Conservation (phyloP, 2,797 vertebrate species). For the Odontamblyopus rebecca region DNA sequence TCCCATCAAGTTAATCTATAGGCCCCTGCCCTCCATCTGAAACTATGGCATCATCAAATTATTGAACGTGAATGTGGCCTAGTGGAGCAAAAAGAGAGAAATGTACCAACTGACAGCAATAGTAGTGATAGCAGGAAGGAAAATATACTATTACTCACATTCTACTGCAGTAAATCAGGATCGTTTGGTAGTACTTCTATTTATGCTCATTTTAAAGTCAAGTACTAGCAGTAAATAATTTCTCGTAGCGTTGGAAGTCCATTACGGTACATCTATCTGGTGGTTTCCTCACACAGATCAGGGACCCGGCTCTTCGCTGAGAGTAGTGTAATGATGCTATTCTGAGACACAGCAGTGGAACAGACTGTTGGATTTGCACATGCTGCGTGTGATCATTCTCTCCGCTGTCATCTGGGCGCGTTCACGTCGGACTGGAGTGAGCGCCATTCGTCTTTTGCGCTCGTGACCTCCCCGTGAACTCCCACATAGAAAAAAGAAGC, state of each 20-base stretch:
- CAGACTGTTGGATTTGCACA: conserved; percentile 31
- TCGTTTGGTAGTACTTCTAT: neutral
- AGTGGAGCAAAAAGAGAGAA: no score
- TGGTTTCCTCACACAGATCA: neutral
- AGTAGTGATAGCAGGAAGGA: no score
- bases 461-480: conserved; percentile 64
- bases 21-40: no score
- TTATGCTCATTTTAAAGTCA: neutral
- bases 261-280: neutral
- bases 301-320: neutral
- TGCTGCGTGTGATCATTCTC: conserved; percentile 32
- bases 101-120: no score
- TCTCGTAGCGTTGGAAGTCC: neutral
- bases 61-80: no score
- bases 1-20: no score
- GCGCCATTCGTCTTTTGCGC: conserved; percentile 56
- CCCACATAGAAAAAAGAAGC: conserved; percentile 13
- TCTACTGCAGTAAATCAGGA: neutral
- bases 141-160: no score
- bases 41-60: no score
- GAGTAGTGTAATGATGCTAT: neutral
- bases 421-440: conserved; percentile 55
- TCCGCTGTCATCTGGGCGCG: conserved; percentile 30
- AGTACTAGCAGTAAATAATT: neutral
- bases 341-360: conserved; percentile 32